phyloP scores from a whole-genome alignment of 2,888 invertebrate genomes.

The Helleia helle region DNA sequence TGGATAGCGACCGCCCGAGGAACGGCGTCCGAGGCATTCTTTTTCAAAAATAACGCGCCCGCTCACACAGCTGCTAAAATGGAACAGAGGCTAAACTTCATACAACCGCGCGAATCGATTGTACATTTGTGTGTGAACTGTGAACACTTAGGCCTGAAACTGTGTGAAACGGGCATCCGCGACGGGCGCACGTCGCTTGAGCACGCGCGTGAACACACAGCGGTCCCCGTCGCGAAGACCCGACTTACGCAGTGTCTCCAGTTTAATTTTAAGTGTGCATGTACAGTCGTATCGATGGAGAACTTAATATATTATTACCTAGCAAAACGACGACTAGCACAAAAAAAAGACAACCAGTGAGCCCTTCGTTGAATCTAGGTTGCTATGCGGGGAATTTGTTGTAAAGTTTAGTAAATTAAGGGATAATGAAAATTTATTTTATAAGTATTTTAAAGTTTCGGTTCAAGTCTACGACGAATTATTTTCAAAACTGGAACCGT shows the following conservation, averaged over 20 bases:
- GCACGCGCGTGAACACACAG: no score
- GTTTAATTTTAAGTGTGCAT: constrained; percentile 22
- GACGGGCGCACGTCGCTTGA: no score
- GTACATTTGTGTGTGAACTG: no score
- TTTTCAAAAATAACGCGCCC: no score
- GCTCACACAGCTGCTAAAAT: no score
- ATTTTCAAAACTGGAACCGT: constrained; percentile 25
- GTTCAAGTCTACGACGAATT: constrained; percentile 24
- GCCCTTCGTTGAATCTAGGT: constrained; percentile 25
- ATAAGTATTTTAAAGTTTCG: constrained; percentile 24
- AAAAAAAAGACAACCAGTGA: constrained; percentile 24
- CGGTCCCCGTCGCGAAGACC: constrained; percentile 19
- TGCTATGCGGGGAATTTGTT: constrained; percentile 20
- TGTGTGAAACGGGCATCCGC: no score
- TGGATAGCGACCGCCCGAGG: no score
- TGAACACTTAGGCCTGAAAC: no score
- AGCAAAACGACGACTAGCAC: constrained; percentile 23
- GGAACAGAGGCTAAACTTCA: no score
- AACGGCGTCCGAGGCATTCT: no score
- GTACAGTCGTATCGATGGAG: constrained; percentile 23
- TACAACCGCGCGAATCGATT: no score
- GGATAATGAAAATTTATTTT: constrained; percentile 23
- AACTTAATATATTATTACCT: constrained; percentile 23
- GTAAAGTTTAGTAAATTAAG: constrained; percentile 23
- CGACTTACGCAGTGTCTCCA: constrained; percentile 18